These are phyloP conservation scores for Semaprochilodus insignis DNA, from an alignment of 2,797 vertebrate genomes.

Conservation along the genomic window DNA sequence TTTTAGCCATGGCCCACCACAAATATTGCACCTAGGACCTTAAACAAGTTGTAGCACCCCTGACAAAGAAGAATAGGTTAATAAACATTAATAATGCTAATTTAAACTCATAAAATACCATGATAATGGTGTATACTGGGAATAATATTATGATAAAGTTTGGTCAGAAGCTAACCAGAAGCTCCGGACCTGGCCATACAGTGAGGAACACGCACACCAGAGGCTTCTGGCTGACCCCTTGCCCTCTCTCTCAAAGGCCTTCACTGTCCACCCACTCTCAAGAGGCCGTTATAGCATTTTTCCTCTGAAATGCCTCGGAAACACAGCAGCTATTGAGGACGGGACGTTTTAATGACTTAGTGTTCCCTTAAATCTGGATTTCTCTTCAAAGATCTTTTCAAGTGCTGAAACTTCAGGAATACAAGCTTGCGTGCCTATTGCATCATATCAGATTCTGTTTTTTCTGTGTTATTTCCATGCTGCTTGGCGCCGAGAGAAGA, in stretches of 20 bases:
- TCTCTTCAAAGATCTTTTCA: neutral
- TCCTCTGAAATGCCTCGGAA: neutral
- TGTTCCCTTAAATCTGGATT: neutral
- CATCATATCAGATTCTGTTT: constrained; percentile 32
- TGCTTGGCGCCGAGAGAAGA: constrained; percentile 20
- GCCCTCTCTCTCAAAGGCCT: constrained; percentile 17
- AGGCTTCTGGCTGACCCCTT: constrained; percentile 15
- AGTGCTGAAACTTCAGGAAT: neutral
- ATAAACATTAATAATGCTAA: no score
- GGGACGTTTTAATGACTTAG: neutral
- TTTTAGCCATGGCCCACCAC: no score
- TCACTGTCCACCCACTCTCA: neutral
- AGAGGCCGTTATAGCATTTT: neutral
- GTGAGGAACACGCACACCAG: neutral
- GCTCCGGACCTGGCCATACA: neutral
- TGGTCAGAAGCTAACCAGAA: no score
- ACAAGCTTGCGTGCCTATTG: constrained; percentile 19
- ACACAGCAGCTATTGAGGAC: constrained; percentile 27
- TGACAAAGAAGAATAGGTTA: no score
- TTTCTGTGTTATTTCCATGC: constrained; percentile 19
- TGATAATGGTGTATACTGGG: no score
- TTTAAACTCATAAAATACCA: no score
- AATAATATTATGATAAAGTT: no score
- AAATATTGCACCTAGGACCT: no score
- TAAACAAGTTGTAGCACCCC: no score